Percentiles rank a stretch among this genome's conserved stretches.
Conservation (phyloP, 2,888 invertebrate genomes). For the Stomorhina lunata region DNA sequence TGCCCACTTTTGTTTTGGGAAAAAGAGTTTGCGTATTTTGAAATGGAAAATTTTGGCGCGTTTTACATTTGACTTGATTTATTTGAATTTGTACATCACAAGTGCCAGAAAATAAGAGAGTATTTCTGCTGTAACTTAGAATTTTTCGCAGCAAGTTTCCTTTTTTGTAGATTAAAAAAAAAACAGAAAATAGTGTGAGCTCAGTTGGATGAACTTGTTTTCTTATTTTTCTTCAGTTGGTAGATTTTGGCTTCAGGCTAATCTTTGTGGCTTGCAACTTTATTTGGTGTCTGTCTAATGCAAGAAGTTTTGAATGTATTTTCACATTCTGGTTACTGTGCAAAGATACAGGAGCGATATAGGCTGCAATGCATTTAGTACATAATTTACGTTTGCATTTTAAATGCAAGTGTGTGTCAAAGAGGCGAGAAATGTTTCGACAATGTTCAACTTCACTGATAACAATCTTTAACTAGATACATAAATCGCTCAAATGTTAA, state of each 20-base stretch:
- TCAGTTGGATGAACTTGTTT: constrained; percentile 29
- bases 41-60: constrained; percentile 69
- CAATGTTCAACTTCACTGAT: constrained; percentile 35
- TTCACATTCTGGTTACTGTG: neutral
- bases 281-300: neutral
- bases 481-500: constrained; percentile 24
- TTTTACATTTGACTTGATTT: constrained; percentile 59
- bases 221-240: neutral
- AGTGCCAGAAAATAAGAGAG: constrained; percentile 25
- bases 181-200: neutral
- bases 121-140: constrained; percentile 4
- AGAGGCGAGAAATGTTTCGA: constrained; percentile 43
- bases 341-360: constrained; percentile 4
- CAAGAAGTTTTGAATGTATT: neutral
- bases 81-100: constrained; percentile 20
- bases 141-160: neutral
- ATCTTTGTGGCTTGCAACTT: neutral
- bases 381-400: constrained; percentile 1
- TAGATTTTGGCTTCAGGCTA: neutral
- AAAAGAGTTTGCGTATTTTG: constrained; percentile 68
- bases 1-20: constrained; percentile 19
- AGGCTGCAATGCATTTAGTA: constrained; percentile 11
- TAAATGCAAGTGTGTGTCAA: neutral
- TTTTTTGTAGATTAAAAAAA: neutral
- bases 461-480: constrained; percentile 36